These are phyloP conservation scores for Microctenopoma steveboyesi DNA, from an alignment of 2,797 vertebrate species.

Conservation along the genomic window DNA sequence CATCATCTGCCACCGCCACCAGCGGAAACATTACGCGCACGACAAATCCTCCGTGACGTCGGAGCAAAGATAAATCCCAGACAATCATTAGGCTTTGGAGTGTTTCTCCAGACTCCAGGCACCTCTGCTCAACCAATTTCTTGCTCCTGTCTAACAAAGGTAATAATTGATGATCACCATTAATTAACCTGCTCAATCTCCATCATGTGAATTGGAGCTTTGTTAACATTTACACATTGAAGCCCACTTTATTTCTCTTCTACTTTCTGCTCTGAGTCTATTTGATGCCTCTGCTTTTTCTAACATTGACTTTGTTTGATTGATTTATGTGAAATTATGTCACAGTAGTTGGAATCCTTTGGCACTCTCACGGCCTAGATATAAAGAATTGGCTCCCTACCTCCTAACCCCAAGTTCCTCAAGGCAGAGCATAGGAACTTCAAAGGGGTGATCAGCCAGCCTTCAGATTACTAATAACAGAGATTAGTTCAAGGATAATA, in stretches of 20 bases:
- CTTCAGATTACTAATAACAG: conserved; percentile 22
- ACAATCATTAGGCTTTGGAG: not conserved
- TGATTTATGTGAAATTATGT: conserved; percentile 32
- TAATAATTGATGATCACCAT: conserved; percentile 16
- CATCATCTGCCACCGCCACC: conserved; percentile 1
- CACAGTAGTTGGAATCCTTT: not conserved
- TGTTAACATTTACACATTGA: not conserved
- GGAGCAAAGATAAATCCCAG: conserved; percentile 34
- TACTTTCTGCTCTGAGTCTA: not conserved
- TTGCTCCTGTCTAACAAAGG: conserved; percentile 19
- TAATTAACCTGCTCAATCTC: conserved; percentile 6
- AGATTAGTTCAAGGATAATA: conserved; percentile 26
- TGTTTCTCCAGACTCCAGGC: conserved; percentile 18
- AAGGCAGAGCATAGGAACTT: conserved; percentile 28
- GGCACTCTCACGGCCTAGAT: conserved; percentile 15
- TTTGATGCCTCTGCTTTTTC: conserved; percentile 6
- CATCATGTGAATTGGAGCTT: conserved; percentile 6
- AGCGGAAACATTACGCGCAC: not conserved
- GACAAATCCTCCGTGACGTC: conserved; percentile 27
- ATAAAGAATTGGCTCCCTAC: conserved; percentile 18
- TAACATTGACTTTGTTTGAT: conserved; percentile 23
- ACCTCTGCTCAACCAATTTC: conserved; percentile 18
- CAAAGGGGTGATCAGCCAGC: conserved; percentile 33
- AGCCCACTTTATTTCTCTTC: not conserved
- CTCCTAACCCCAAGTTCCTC: conserved; percentile 10